Conservation (phyloP, 2,888 invertebrate species). For the Branchellion lobata region DNA sequence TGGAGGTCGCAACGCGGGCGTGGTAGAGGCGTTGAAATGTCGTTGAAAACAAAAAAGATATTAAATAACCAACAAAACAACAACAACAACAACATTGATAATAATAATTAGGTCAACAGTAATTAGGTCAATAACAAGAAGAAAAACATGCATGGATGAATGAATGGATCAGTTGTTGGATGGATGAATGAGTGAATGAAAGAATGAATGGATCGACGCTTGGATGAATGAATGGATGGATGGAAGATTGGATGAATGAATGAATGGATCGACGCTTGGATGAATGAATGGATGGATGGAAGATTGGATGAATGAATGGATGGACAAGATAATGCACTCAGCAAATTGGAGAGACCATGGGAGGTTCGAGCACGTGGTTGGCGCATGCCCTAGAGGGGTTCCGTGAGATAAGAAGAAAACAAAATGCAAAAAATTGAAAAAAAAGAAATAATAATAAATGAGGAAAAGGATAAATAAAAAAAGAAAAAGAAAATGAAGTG, state of each 20-base stretch:
- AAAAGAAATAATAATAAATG: not conserved
- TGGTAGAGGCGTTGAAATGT: too few relatives aligned
- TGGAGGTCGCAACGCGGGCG: too few relatives aligned
- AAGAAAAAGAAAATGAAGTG: not conserved
- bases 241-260: not conserved
- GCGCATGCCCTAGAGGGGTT: not conserved
- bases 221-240: not conserved
- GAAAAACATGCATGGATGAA: too few relatives aligned
- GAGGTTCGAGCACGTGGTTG: too few relatives aligned
- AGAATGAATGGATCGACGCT: too few relatives aligned
- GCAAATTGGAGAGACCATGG: too few relatives aligned
- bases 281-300: not conserved
- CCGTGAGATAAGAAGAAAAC: not conserved
- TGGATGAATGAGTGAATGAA: slow-evolving; percentile 6
- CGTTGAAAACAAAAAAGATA: too few relatives aligned
- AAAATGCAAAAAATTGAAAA: too few relatives aligned
- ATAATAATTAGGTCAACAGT: too few relatives aligned
- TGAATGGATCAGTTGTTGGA: not conserved
- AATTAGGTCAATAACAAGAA: too few relatives aligned
- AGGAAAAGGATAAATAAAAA: not conserved
- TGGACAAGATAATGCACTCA: not conserved
- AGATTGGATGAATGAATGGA: not conserved
- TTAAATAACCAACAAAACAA: too few relatives aligned
- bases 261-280: not conserved
- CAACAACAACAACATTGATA: too few relatives aligned